Base-by-base conservation (phyloP, 2,113 vertebrate genomes). In the Caranx ignobilis region DNA sequence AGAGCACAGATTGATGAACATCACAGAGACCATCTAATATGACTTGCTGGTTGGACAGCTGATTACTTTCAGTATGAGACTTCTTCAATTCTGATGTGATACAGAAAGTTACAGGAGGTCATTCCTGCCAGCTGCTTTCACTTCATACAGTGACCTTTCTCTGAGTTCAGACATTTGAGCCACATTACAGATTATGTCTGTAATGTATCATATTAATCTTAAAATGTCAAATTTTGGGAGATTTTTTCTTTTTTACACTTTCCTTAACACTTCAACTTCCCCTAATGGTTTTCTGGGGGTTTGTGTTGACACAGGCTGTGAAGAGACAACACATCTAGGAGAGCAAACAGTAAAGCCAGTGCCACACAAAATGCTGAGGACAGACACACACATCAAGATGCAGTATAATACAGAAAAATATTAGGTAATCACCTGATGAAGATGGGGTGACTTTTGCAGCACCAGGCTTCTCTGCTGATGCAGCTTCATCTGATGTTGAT, bases 361-460 rank as follows among this genome's bases (percentile, higher is more conserved):
- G 34, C 12, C 21, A 57, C 13, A 61, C 18, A 59, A 45, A 26
- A 60, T 47, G n/a, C 9, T 34, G 48, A 54, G 19, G 47, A 31
- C 16, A 68, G 18, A 57, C 32, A n/a, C 10, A n/a, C 26, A 34
- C 16, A 0, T 26, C 3, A 35, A 16, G 6, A 39, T 31, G 11
- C 4, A n/a, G 16, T 41, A 12, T 15, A 59, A 8, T 6, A 16
- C 2, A 12, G 8, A 1, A 3, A 50, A 45, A 62, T 6, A 47
- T 72, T 67, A 3, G 8, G 31, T 15, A 11, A 8, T 83, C 87
- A 95, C 93, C 93, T 87, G 85, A 2, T 15, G 62, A 6, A 12
- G 41, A 19, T 54, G 61, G 41, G 56, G 63, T 31, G 6, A 31
- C 35, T 70, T 88, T 88, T 7, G 59, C n/a, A 56, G 84, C 80